These are phyloP conservation scores for Neopelma chrysocephalum DNA, from an alignment of 2,797 vertebrate genomes.

Conservation along the genomic window DNA sequence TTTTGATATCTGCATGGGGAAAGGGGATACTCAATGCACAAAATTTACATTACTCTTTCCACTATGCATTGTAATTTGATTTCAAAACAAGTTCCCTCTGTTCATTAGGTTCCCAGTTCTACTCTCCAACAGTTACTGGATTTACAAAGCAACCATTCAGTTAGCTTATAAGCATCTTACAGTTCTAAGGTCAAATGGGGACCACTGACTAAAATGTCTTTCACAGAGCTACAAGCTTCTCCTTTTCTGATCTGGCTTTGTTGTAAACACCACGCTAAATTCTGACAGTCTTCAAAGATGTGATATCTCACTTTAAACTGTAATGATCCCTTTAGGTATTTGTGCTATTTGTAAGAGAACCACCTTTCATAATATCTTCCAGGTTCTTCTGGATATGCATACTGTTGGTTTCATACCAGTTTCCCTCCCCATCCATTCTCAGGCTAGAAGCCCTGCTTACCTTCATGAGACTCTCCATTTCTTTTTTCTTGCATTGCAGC, in stretches of 20 bases:
- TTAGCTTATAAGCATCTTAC: not conserved
- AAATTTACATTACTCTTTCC: not conserved
- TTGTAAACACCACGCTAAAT: not conserved
- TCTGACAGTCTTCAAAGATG: not conserved
- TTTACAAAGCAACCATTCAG: not conserved
- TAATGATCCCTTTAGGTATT: not conserved
- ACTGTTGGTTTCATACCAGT: not conserved
- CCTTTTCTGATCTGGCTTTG: not conserved
- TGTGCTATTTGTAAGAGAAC: not conserved
- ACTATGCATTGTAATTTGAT: not conserved
- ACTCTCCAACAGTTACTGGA: not conserved
- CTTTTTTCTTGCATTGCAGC: constrained; percentile 95
- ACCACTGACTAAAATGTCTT: not conserved
- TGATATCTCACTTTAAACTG: not conserved
- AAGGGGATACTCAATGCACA: not conserved
- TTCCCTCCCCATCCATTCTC: not conserved
- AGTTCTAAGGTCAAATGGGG: not conserved
- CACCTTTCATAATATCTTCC: not conserved
- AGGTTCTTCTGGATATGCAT: not conserved
- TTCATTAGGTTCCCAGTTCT: not conserved
- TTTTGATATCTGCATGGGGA: not conserved
- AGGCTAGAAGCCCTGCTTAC: constrained; percentile 65
- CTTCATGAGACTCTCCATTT: constrained; percentile 90
- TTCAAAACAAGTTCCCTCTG: not conserved
- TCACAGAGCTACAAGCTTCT: not conserved